A percentile compares a stretch with the other conserved stretches of the same genome.
Conservation (phyloP, 2,888 invertebrate genomes). For the Acleris cristana region DNA sequence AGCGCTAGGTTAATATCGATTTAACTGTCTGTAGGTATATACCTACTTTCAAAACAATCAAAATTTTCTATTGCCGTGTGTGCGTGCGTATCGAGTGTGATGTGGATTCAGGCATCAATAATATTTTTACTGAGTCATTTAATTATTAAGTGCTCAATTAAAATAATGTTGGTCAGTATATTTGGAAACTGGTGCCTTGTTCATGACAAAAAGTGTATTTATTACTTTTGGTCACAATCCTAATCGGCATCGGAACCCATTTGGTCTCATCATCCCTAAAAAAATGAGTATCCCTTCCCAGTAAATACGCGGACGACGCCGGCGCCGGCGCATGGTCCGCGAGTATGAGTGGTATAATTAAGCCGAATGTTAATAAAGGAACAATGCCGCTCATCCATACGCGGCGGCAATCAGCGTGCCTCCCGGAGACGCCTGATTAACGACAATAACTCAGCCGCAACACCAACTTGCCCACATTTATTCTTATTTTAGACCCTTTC, state of each 20-base stretch:
- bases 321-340: constrained; percentile 21
- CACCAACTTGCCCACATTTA: constrained; percentile 77
- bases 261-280: constrained; percentile 31
- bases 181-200: not conserved
- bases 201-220: constrained; percentile 16
- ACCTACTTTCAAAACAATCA: too few relatives aligned
- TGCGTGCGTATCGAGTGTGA: too few relatives aligned
- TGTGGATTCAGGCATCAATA: too few relatives aligned
- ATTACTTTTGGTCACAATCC: constrained; percentile 22
- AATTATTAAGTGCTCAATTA: constrained; percentile 3
- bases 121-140: not conserved
- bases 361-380: constrained; percentile 67
- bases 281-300: constrained; percentile 30
- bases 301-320: constrained; percentile 30
- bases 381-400: constrained; percentile 60
- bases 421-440: constrained; percentile 72
- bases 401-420: constrained; percentile 71
- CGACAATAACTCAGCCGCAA: constrained; percentile 80
- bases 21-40: too few relatives aligned
- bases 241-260: constrained; percentile 25
- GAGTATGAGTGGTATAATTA: constrained; percentile 62
- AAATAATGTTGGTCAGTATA: constrained; percentile 4
- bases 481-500: constrained; percentile 81
- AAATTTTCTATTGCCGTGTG: too few relatives aligned
- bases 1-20: too few relatives aligned